A percentile compares a stretch with the other conserved stretches of the same genome.
Evolutionary conservation across 2,113 vertebrate genomes (phyloP).

Genomic region (Oriolus oriolus): DNA sequence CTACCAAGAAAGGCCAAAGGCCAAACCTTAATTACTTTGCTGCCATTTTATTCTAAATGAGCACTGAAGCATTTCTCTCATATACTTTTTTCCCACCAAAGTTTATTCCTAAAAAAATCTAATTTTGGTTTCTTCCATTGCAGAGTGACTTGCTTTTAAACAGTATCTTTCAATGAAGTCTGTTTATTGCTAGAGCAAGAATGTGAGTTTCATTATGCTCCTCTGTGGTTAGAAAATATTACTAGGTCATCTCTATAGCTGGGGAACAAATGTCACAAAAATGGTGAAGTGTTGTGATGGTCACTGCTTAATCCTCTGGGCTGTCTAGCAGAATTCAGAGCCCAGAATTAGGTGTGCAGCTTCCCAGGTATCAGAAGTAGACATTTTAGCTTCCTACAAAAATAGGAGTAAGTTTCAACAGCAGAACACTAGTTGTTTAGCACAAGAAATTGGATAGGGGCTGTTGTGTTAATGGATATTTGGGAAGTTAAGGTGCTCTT

Average conservation of each 20-base stretch:
- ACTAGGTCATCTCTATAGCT: not conserved
- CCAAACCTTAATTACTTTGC: not conserved
- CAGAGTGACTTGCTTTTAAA: not conserved
- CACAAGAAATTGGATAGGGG: not conserved
- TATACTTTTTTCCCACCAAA: not conserved
- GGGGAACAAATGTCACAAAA: not conserved
- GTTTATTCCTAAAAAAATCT: not conserved
- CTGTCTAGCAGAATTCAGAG: not conserved
- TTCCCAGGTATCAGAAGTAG: not conserved
- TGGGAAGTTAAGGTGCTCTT: not conserved
- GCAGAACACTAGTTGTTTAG: not conserved
- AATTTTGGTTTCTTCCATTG: not conserved
- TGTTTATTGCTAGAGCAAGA: not conserved
- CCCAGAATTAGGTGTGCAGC: not conserved
- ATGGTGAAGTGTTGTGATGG: accelerated
- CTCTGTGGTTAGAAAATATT: not conserved
- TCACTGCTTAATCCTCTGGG: not conserved
- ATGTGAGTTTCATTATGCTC: not conserved
- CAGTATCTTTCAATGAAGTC: not conserved
- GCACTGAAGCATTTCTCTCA: not conserved
- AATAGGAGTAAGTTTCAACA: not conserved
- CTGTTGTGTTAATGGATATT: not conserved
- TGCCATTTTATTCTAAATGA: not conserved
- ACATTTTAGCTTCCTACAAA: not conserved
- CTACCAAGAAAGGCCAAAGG: not conserved